phyloP scores from a whole-genome alignment of 1,140 invertebrate genomes.

The Onthophagus taurus region DNA sequence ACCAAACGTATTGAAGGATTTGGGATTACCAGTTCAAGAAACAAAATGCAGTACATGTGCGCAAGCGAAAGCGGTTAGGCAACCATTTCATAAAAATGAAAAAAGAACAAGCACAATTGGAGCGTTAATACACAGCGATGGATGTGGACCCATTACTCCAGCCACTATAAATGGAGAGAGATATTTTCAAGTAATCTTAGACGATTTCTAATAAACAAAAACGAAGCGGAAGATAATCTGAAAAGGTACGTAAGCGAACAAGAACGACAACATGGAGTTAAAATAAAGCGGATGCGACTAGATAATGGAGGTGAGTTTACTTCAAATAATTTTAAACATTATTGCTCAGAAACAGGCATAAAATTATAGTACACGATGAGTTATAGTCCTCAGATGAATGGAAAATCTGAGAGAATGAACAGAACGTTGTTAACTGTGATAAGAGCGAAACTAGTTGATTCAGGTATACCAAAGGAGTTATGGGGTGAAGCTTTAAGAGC shows the following conservation, averaged over 20 bases:
- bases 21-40: slow-evolving; percentile 7
- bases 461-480: slow-evolving; percentile 19
- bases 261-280: background rate
- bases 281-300: slow-evolving; percentile 16
- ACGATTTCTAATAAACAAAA: background rate
- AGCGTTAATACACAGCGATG: slow-evolving; percentile 31
- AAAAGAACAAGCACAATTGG: slow-evolving; percentile 19
- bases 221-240: background rate
- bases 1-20: slow-evolving; percentile 10
- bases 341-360: slow-evolving; percentile 27
- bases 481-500: slow-evolving; percentile 26
- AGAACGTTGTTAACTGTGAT: slow-evolving; percentile 17
- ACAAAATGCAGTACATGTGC: slow-evolving; percentile 23
- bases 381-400: slow-evolving; percentile 35
- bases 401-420: slow-evolving; percentile 29
- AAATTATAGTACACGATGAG: slow-evolving; percentile 24
- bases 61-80: slow-evolving; percentile 22
- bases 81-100: slow-evolving; percentile 21
- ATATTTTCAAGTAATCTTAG: slow-evolving; percentile 25
- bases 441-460: slow-evolving; percentile 23
- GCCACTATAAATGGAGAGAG: slow-evolving; percentile 23
- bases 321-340: slow-evolving; percentile 22
- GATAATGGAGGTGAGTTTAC: slow-evolving; percentile 12
- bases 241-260: background rate
- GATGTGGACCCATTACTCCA: slow-evolving; percentile 32